phyloP scores from a whole-genome alignment of 2,113 vertebrate genomes.

The Chiloscyllium plagiosum region DNA sequence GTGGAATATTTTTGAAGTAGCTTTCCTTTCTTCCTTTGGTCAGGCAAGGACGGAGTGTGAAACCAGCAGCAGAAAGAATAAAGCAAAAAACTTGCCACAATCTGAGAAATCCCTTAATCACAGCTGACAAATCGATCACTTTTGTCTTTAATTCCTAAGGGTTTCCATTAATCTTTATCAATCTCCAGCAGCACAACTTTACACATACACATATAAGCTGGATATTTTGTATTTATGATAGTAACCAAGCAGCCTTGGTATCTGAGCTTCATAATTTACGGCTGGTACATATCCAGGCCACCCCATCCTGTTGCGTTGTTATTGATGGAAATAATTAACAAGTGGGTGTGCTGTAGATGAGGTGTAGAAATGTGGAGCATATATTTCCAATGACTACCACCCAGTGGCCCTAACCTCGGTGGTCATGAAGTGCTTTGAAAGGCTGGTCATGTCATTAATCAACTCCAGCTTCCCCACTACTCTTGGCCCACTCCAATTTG shows the following conservation, averaged over 20 bases:
- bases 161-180: background rate
- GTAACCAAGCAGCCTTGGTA: background rate
- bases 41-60: background rate
- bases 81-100: background rate
- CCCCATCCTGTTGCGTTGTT: background rate
- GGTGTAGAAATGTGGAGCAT: background rate
- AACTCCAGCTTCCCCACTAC: too few relatives aligned
- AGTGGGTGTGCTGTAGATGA: background rate
- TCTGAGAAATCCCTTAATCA: background rate
- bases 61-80: background rate
- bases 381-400: background rate
- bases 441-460: too few relatives aligned
- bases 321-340: background rate
- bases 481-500: too few relatives aligned
- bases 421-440: too few relatives aligned
- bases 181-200: background rate
- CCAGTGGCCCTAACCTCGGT: too few relatives aligned
- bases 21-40: background rate
- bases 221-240: background rate
- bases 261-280: background rate
- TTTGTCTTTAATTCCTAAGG: background rate
- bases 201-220: background rate
- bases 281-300: background rate
- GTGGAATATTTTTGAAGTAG: background rate
- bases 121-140: background rate